Evolutionary conservation across 2,113 vertebrate species (phyloP), one percentile per base, ranked within the genome.

Genomic region (Hippocampus mohnikei): DNA sequence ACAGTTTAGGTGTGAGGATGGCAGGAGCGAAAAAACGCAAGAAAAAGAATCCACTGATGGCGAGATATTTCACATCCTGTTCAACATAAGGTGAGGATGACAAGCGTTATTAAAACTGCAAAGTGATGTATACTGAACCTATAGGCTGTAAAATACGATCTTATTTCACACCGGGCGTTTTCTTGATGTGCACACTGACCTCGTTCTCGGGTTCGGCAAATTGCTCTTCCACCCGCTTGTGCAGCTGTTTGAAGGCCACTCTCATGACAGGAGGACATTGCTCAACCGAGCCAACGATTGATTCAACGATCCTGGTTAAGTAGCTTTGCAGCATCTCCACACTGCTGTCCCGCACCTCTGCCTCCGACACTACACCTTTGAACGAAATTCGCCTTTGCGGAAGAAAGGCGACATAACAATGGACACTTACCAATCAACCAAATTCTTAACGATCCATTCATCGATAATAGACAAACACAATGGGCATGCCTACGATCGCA

Each of bases 1-100:
- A 97, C 76, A 96, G 92, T 86, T 98, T 98, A 0, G 95, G 96
- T 0, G 94, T 95, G 78, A 98, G 93, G 80, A 96, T 92, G 0
- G 95, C 94, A 0, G 95, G 95, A 0, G 95, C 94, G 0, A 98
- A 95, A 77, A 97, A 96, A 2, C 93, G 91, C 75, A 96, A 90
- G 88, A 97, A 98, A 75, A 98, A 94, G 67, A 98, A 97, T 18
- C 93, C 94, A 0, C 96, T 95, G 80, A 94, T 94, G 71, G 95
- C 94, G 77, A 96, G 84, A 85, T 95, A 96, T 78, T 90, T 91
- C 67, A 93, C 93, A 21, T 96, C 95, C 96, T 98, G 84, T 2
- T 16, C 61, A 67, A 58, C 41, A 79, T 16, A 1, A 52, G 42
- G 40, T 16, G 8, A 67, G 15, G 69, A 20, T 23, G 55, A 69